Percentiles rank a stretch among this genome's conserved stretches.
phyloP scores from a whole-genome alignment of 2,888 invertebrate genomes.

The Orthonevra nobilis region DNA sequence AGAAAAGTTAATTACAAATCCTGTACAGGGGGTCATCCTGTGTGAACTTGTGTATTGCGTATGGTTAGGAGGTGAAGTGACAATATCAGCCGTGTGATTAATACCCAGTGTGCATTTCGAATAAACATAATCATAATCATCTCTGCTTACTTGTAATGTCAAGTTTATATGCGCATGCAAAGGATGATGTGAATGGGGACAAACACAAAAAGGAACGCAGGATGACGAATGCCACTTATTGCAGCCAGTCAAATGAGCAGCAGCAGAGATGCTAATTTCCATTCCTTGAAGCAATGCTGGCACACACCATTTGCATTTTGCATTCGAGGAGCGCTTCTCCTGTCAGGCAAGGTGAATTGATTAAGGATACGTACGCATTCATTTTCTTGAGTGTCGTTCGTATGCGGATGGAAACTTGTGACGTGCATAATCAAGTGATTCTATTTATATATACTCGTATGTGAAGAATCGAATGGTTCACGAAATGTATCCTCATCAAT shows the following conservation, averaged over 20 bases:
- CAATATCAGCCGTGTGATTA: constrained; percentile 57
- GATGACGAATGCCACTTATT: constrained; percentile 7
- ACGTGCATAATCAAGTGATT: no score
- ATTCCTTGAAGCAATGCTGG: constrained; percentile 8
- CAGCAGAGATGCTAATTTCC: constrained; percentile 12
- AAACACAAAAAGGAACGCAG: constrained; percentile 1
- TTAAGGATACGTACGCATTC: constrained; percentile 39
- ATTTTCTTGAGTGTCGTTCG: no score
- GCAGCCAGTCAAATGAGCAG: constrained; percentile 29
- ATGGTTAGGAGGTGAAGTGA: constrained; percentile 19
- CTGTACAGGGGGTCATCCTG: constrained; percentile 1
- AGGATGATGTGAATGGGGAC: not conserved
- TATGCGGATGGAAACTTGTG: no score
- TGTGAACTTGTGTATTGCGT: not conserved
- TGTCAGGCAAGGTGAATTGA: constrained; percentile 35
- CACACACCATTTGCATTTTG: constrained; percentile 43
- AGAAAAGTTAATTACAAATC: constrained; percentile 62
- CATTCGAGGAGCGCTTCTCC: constrained; percentile 24
- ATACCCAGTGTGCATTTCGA: constrained; percentile 50
- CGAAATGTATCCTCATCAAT: no score
- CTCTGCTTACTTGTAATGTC: constrained; percentile 13
- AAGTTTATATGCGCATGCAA: constrained; percentile 1
- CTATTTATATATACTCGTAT: no score
- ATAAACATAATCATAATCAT: constrained; percentile 61
- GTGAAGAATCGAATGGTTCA: no score